Conservation (phyloP, 2,888 invertebrate genomes). For the Leucoma salicis region DNA sequence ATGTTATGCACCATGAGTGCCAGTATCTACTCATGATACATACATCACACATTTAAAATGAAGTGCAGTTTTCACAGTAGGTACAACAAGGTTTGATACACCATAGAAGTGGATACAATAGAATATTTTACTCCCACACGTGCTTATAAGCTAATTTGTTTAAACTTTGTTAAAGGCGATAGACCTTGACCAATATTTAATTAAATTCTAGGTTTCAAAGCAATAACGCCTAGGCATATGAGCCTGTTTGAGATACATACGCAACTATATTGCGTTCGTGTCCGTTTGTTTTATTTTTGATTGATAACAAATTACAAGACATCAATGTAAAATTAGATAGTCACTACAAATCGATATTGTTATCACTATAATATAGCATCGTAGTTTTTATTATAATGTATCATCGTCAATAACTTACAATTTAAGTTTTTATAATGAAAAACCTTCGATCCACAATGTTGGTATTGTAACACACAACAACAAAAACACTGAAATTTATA, state of each 20-base stretch:
- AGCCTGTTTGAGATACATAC: slow-evolving; percentile 22
- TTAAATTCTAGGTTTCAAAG: slow-evolving; percentile 36
- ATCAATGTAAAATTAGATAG: no score
- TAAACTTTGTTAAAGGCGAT: not conserved
- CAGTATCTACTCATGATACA: no score
- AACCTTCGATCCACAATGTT: no score
- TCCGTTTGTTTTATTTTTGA: slow-evolving; percentile 13
- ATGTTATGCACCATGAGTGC: no score
- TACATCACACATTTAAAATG: slow-evolving; percentile 10
- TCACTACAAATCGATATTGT: no score
- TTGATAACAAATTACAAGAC: no score
- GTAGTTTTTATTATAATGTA: no score
- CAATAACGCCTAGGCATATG: slow-evolving; percentile 34
- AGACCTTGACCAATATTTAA: slow-evolving; percentile 45
- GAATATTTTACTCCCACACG: slow-evolving; percentile 16
- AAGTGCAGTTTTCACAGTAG: slow-evolving; percentile 13
- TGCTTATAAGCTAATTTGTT: slow-evolving; percentile 13
- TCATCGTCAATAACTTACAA: no score
- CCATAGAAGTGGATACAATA: slow-evolving; percentile 19
- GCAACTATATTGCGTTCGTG: slow-evolving; percentile 4
- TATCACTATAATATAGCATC: no score
- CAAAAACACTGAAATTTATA: no score
- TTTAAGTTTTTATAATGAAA: no score
- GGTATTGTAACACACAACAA: no score
- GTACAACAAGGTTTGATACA: slow-evolving; percentile 10